Conservation (phyloP, 2,113 vertebrate species). For the Spilogale gracilis region DNA sequence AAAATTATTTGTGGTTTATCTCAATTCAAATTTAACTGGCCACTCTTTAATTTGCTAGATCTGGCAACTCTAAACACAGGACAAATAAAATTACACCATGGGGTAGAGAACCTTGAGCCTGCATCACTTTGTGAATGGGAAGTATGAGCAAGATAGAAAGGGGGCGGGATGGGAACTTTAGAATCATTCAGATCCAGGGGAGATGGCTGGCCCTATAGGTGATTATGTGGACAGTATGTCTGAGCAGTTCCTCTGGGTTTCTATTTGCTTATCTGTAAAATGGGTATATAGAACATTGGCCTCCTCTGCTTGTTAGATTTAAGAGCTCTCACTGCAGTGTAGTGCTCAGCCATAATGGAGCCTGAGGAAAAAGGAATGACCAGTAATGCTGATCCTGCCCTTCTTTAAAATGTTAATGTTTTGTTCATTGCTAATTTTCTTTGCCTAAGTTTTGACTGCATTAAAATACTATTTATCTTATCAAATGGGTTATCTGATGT, state of each 20-base stretch:
- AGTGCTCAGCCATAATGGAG: background rate
- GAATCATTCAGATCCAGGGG: background rate
- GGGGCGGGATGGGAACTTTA: accelerated
- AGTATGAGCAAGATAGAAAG: background rate
- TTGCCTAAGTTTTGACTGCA: background rate
- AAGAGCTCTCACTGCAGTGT: too few relatives aligned
- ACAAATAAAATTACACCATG: background rate
- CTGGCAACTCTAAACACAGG: background rate
- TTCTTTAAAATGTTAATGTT: background rate
- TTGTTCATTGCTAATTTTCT: background rate
- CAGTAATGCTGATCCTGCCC: background rate
- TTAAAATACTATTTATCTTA: background rate
- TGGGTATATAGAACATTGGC: background rate
- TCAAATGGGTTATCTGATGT: background rate
- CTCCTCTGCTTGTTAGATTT: background rate
- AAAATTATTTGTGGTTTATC: background rate
- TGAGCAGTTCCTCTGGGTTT: background rate
- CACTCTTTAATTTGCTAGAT: constrained; percentile 9
- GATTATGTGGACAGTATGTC: too few relatives aligned
- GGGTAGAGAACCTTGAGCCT: background rate
- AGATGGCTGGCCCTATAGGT: background rate
- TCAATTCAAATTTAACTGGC: background rate
- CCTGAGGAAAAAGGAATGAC: background rate
- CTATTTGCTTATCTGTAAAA: background rate
- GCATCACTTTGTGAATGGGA: background rate